Evolutionary conservation across 2,113 vertebrate genomes (phyloP), one percentile per base, ranked within the genome.

Genomic region (Scolopax mira): DNA sequence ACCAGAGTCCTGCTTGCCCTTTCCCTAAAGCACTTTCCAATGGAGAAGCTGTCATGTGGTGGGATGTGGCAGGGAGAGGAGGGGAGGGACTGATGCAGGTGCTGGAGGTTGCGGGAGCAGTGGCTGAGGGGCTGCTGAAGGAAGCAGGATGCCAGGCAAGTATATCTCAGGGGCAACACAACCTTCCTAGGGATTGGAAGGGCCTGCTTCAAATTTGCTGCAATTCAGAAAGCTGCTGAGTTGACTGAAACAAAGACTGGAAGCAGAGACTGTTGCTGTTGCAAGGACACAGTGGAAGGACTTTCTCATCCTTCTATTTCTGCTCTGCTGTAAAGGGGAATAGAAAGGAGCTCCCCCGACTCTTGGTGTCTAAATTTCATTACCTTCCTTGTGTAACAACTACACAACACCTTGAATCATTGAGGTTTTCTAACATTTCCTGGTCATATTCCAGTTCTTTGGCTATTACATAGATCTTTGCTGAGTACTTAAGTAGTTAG

Each of bases 1-100:
- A 84, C 10, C 6, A 77, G 39, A 67, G 9, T 65, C 15, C 22
- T 2, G 11, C 12, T 75, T 58, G 18, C 19, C 22, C n/a, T 72
- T 51, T 10, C 30, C 16, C 17, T 35, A 10, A 23, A 72, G 72
- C 25, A 57, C 31, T 72, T 93, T 61, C 31, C 21, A 25, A 13
- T 4, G 33, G 1, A 52, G 11, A 73, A 37, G 4, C 6, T 86
- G 25, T 55, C 14, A 4, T 9, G 25, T 0, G 1, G 28, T 39
- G 24, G 30, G 33, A 79, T 33, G 4, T 52, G 54, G 44, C 39
- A 51, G 48, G 35, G 37, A 62, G 60, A 27, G 60, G 35, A 61
- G 24, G 24, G 35, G 35, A 28, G 25, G 24, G 37, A 62, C 18
- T 30, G 61, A 41, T 11, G 6, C 18, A 35, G 31, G 24, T 46